Evolutionary conservation across 1,140 invertebrate species (phyloP), one percentile per base, ranked within the genome.

Genomic region (Brachionus calyciflorus): DNA sequence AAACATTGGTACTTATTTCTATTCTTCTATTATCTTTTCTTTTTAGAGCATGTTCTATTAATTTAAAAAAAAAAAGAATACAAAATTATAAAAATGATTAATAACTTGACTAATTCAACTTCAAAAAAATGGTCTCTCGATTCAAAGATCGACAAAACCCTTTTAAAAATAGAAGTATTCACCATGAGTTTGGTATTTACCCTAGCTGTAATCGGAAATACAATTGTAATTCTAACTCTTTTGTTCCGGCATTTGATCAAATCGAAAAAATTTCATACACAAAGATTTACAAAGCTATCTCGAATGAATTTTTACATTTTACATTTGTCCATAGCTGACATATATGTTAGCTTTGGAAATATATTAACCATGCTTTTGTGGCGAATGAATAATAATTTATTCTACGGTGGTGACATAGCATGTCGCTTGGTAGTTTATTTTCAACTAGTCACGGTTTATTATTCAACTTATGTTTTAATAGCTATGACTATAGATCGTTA

Each of bases 401-500:
- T 91, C 83, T 83, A 87, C 78, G 90, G 90, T 10, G 89, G 89
- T 0, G 85, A 87, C 57, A 75, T 88, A 24, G 82, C 91, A 3
- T 91, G 90, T 81, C 55, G 81, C 1, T 78, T 80, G 19, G 51
- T 73, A 28, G 46, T 55, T 3, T 73, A 73, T 73, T 84, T 86
- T 3, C 88, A 92, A 87, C 89, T 89, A 0, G 88, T 93, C 28
- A 92, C 94, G 30, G 93, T 92, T 37, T 96, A 94, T 82, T 93
- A 92, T 4, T 96, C 93, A 1, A 96, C 93, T 0, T 96, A 96
- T 81, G 93, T 96, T 5, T 87, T 97, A 37, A 93, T 97, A 12
- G 93, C 93, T 1, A 87, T 97, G 24, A 95, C 92, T 80, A 93
- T 96, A 79, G 94, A 97, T 84, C 88, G 94, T 80, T 94, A 94